Evolutionary conservation across 2,888 invertebrate genomes (phyloP).

Genomic region (Tenthredo amoena): DNA sequence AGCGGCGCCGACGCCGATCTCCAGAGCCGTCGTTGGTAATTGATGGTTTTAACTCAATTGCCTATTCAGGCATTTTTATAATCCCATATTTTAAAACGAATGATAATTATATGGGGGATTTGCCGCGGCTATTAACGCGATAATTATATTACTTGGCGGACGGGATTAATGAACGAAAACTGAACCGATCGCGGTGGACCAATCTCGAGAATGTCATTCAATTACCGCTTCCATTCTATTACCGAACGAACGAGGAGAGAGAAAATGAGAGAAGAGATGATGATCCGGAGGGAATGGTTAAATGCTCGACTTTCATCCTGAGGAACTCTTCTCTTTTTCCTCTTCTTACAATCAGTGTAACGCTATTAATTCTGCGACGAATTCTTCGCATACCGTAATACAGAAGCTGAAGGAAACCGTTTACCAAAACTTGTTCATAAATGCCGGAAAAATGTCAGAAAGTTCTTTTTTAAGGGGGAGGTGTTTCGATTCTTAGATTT

Average conservation of each 20-base stretch:
- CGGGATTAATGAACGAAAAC: constrained; percentile 31
- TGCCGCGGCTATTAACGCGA: constrained; percentile 48
- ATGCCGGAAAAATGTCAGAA: too few relatives aligned
- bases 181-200: background rate
- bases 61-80: constrained; percentile 53
- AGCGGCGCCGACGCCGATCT: constrained; percentile 33
- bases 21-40: constrained; percentile 36
- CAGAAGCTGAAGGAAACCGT: background rate
- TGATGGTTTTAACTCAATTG: constrained; percentile 55
- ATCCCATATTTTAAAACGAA: constrained; percentile 51
- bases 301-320: background rate
- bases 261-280: background rate
- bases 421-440: background rate
- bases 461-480: too few relatives aligned
- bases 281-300: background rate
- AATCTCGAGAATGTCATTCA: constrained; percentile 42
- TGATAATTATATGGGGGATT: constrained; percentile 52
- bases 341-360: constrained; percentile 29
- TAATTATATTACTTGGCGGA: constrained; percentile 1
- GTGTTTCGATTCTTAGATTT: too few relatives aligned
- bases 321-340: background rate
- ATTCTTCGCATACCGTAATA: constrained; percentile 15
- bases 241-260: background rate
- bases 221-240: constrained; percentile 5
- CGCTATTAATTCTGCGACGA: background rate